A percentile compares a stretch with the other conserved stretches of the same genome.
phyloP scores from a whole-genome alignment of 2,797 vertebrate species.

The Lateolabrax maculatus region DNA sequence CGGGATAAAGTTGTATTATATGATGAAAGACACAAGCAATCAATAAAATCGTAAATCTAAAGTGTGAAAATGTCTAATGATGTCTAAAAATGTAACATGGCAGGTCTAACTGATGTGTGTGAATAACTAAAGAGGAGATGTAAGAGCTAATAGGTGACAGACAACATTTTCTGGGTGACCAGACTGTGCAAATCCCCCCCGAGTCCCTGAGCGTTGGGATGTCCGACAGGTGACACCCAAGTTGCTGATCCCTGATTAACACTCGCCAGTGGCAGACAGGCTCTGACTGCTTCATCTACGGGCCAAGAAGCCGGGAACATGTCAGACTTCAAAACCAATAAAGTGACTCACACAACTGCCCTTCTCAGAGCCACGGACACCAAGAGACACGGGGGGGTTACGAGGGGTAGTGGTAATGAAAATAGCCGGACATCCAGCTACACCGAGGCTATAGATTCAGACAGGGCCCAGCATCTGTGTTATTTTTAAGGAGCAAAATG shows the following conservation, averaged over 20 bases:
- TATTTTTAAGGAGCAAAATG: conserved; percentile 86
- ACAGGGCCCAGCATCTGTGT: conserved; percentile 80
- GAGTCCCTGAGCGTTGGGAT: conserved; percentile 45
- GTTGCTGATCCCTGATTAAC: conserved; percentile 74
- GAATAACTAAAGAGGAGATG: conserved; percentile 23
- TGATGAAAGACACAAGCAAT: conserved; percentile 3
- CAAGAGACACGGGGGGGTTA: conserved; percentile 11
- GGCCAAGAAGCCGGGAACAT: conserved; percentile 62
- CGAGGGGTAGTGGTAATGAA: conserved; percentile 63
- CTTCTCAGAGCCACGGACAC: conserved; percentile 53
- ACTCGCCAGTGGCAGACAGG: conserved; percentile 67
- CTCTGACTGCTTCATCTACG: conserved; percentile 67
- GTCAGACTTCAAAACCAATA: conserved; percentile 76
- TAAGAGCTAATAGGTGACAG: conserved; percentile 46
- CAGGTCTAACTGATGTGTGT: background rate
- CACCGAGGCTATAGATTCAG: conserved; percentile 50
- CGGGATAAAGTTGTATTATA: conserved; percentile 15
- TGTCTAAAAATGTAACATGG: background rate
- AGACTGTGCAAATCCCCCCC: conserved; percentile 74
- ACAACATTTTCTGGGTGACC: conserved; percentile 56
- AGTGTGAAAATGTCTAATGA: conserved; percentile 19
- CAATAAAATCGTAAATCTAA: conserved; percentile 13
- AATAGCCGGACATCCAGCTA: conserved; percentile 74
- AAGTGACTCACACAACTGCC: conserved; percentile 71
- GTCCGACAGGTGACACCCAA: conserved; percentile 76